Percentiles rank a stretch among this genome's conserved stretches.
phyloP scores from a whole-genome alignment of 2,797 vertebrate genomes.

The Centroberyx gerrardi region DNA sequence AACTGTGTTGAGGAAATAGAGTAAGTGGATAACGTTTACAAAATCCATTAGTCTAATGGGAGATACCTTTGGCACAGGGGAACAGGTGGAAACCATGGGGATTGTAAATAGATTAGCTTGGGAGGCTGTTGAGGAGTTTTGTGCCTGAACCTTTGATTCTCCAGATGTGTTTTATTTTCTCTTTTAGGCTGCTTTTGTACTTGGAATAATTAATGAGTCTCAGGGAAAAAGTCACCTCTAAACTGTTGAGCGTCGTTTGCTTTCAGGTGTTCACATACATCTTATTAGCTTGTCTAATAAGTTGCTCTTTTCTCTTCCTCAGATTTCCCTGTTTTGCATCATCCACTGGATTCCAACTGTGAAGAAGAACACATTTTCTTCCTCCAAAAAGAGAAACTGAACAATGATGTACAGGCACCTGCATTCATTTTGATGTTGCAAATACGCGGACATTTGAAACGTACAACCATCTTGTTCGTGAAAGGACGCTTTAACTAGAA shows the following conservation, averaged over 20 bases:
- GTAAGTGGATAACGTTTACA: conserved; percentile 36
- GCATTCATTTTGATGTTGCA: conserved; percentile 62
- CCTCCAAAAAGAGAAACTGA: conserved; percentile 61
- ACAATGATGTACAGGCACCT: conserved; percentile 70
- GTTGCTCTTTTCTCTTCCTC: conserved; percentile 40
- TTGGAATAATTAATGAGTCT: conserved; percentile 31
- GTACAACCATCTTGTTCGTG: conserved; percentile 25
- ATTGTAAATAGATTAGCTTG: no score
- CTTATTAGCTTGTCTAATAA: conserved; percentile 38
- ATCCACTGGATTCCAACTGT: conserved; percentile 85
- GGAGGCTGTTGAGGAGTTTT: no score
- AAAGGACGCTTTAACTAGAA: conserved; percentile 48
- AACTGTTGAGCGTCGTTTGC: conserved; percentile 18
- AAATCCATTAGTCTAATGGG: conserved; percentile 37
- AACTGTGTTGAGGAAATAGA: conserved; percentile 42
- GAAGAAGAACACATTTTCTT: conserved; percentile 78
- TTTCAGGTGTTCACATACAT: not conserved
- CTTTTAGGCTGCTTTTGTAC: not conserved
- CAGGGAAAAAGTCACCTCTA: conserved; percentile 28
- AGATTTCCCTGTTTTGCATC: conserved; percentile 80
- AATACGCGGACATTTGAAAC: conserved; percentile 24
- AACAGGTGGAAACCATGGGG: no score
- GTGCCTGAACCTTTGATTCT: not conserved
- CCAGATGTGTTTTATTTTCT: not conserved
- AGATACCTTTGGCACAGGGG: conserved; percentile 1